These are phyloP conservation scores for Eupeodes corollae DNA, from an alignment of 1,140 invertebrate genomes.

Conservation along the genomic window DNA sequence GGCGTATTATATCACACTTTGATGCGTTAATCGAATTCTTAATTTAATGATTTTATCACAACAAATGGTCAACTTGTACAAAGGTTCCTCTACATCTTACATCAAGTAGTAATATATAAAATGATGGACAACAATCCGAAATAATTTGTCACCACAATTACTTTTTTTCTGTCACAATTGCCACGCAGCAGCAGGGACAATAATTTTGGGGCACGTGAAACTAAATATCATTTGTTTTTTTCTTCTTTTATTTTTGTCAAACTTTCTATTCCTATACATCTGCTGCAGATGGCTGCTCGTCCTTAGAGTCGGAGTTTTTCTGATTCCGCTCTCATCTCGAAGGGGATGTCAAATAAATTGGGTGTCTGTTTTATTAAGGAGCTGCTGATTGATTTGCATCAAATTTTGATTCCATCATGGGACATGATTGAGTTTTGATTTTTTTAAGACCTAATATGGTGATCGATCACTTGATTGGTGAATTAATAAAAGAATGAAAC, in stretches of 20 bases:
- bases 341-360: too few relatives aligned
- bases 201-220: too few relatives aligned
- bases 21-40: too few relatives aligned
- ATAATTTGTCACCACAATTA: conserved; percentile 1
- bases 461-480: not conserved
- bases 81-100: too few relatives aligned
- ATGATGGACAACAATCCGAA: too few relatives aligned
- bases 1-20: too few relatives aligned
- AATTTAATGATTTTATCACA: too few relatives aligned
- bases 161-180: not conserved
- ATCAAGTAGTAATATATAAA: too few relatives aligned
- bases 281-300: not conserved
- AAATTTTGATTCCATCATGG: not conserved
- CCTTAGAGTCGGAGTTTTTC: not conserved
- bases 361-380: too few relatives aligned
- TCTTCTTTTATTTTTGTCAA: not conserved
- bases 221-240: not conserved
- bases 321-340: not conserved
- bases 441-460: not conserved
- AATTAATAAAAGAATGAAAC: not conserved
- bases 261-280: too few relatives aligned
- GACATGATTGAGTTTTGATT: conserved; percentile 3
- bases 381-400: not conserved
- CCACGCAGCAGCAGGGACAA: not conserved
- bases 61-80: too few relatives aligned